These are phyloP conservation scores for Zoanthus solanderi DNA, from an alignment of 92 coral and sea anemone genomes.

Conservation along the genomic window DNA sequence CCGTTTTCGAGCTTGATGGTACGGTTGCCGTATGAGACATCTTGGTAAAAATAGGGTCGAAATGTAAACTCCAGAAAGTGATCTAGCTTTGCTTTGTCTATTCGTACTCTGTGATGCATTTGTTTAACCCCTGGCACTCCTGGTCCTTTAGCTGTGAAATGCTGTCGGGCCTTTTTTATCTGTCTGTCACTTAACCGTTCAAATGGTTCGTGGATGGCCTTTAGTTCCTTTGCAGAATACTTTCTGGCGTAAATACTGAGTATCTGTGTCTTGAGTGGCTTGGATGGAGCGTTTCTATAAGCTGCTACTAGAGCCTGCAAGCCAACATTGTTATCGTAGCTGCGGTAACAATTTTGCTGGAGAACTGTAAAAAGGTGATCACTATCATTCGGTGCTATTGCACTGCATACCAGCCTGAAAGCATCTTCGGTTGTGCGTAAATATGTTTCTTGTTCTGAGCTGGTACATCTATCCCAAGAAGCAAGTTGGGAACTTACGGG, in stretches of 20 bases:
- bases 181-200: slow-evolving; percentile 62
- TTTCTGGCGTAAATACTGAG: slow-evolving; percentile 64
- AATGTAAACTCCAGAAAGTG: slow-evolving; percentile 62
- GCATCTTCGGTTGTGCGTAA: slow-evolving; percentile 60
- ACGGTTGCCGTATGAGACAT: slow-evolving; percentile 60
- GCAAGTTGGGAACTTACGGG: slow-evolving; percentile 47
- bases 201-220: slow-evolving; percentile 59
- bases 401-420: slow-evolving; percentile 55
- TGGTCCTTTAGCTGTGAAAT: slow-evolving; percentile 53
- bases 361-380: slow-evolving; percentile 51
- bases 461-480: slow-evolving; percentile 56
- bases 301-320: slow-evolving; percentile 61
- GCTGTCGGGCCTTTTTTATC: slow-evolving; percentile 67
- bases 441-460: slow-evolving; percentile 47
- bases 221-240: slow-evolving; percentile 51
- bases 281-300: slow-evolving; percentile 51
- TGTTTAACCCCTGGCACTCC: slow-evolving; percentile 55
- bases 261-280: slow-evolving; percentile 56
- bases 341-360: slow-evolving; percentile 18
- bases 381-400: slow-evolving; percentile 59
- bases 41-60: slow-evolving; percentile 10
- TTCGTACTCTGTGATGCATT: slow-evolving; percentile 62
- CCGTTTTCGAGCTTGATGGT: slow-evolving; percentile 67
- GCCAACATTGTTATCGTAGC: slow-evolving; percentile 42
- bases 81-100: slow-evolving; percentile 55